Evolutionary conservation across 37 sponge, comb jelly and placozoan species (phyloP).

Genomic region (Eunapius fragilis): DNA sequence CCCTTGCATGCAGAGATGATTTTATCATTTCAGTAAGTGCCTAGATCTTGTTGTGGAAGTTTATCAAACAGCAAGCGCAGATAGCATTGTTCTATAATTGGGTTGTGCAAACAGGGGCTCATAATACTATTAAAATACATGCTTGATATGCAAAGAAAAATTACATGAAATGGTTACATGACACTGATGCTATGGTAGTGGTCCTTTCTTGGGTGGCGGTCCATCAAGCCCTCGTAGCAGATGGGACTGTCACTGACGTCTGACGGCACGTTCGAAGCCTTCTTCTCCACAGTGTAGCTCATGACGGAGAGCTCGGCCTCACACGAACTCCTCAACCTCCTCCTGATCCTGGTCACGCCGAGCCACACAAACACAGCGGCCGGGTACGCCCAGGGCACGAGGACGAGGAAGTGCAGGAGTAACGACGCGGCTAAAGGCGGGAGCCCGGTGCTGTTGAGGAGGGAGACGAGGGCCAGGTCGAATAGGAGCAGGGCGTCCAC

Average conservation of each 20-base stretch:
- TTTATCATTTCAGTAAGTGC: too few relatives aligned
- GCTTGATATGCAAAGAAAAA: too few relatives aligned
- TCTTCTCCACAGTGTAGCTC: neutral
- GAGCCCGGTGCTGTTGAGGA: conserved; percentile 14
- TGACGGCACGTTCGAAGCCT: neutral
- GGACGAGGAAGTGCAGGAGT: conserved; percentile 6
- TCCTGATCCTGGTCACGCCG: neutral
- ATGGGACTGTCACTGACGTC: neutral
- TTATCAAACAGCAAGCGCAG: too few relatives aligned
- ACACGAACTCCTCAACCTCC: neutral
- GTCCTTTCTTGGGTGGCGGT: neutral
- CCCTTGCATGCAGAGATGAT: too few relatives aligned
- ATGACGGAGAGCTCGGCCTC: neutral
- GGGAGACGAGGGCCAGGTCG: conserved; percentile 16
- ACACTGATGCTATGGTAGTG: neutral
- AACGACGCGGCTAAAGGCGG: neutral
- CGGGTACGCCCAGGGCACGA: conserved; percentile 8
- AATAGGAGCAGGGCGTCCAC: conserved; percentile 10
- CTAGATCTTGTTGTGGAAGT: too few relatives aligned
- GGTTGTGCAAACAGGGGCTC: too few relatives aligned
- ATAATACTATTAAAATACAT: too few relatives aligned
- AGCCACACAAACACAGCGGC: neutral
- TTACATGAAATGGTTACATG: neutral
- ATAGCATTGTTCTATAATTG: too few relatives aligned
- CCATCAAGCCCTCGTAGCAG: neutral